Evolutionary conservation across 2,797 vertebrate genomes (phyloP).

Genomic region (Setipinna tenuifilis): DNA sequence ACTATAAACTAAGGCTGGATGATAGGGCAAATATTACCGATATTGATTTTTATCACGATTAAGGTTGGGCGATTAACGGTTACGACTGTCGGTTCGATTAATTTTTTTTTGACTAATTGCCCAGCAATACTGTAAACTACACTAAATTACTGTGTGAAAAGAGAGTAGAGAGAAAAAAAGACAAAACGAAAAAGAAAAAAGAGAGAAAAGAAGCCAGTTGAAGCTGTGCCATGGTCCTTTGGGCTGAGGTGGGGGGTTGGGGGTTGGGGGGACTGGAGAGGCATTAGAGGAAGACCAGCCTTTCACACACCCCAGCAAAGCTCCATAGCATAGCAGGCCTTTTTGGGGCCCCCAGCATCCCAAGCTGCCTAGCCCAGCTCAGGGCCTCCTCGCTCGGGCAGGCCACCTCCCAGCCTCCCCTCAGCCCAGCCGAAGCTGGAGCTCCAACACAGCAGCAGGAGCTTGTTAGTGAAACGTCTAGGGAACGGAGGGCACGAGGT

Average conservation of each 20-base stretch:
- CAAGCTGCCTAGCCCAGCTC: neutral
- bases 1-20: no score
- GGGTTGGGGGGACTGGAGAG: no score
- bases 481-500: neutral
- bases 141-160: no score
- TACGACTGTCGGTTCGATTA: no score
- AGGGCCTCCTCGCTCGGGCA: neutral
- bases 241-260: conserved; percentile 29
- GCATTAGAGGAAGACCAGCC: conserved; percentile 30
- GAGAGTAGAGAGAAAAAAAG: neutral
- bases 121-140: no score
- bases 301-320: conserved; percentile 23
- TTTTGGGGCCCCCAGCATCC: neutral
- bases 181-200: neutral
- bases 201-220: conserved; percentile 1
- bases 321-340: neutral
- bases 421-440: neutral
- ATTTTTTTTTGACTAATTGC: no score
- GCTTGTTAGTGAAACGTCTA: neutral
- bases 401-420: neutral
- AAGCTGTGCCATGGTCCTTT: conserved; percentile 31
- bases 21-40: no score
- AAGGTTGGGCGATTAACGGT: no score
- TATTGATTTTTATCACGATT: no score
- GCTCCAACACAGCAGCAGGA: neutral